Base-by-base conservation (phyloP, 2,113 vertebrate species). In the Chaetodon auriga region DNA sequence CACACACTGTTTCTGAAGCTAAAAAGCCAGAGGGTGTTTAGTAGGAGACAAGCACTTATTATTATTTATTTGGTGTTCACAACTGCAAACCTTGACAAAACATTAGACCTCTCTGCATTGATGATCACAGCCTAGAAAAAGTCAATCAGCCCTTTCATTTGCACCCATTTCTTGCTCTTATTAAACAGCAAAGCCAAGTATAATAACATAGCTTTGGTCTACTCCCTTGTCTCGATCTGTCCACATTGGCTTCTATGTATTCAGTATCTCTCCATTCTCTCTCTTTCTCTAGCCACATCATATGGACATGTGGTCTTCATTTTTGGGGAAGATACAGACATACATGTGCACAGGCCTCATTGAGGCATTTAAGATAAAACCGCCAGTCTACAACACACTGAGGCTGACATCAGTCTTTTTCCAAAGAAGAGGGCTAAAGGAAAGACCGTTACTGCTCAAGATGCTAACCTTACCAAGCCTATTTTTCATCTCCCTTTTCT, bases 91-190 rank as follows among this genome's bases (percentile, higher is more conserved):
- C 4, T 76, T 0, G 10, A 60, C 16, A 53, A 75, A 63, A 72
- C 82, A 53, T 43, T 13, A 9, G 35, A 70, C 23, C 78, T 43
- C 21, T 57, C 30, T 48, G 35, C 57, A 72, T 49, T 78, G 68
- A 73, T 76, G 65, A 76, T 81, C 53, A 51, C 62, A 62, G 19
- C 72, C 43, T 18, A 30, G 57, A 72, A 36, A 78, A 74, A 77
- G 51, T 54, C 57, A 87, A 71, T 85, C 64, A 69, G 14, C 21
- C 4, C 14, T 68, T 82, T 77, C 7, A 75, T 80, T 81, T 62
- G 68, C n/a, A 68, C 41, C 18, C 54, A 68, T 80, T 75, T 80
- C 57, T 60, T 78, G 75, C 48, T 83, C 63, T 74, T 64, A 63
- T 65, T 46, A 68, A 48, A 2, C 69, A 35, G 45, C 14, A 19